Percentiles rank a stretch among this genome's conserved stretches.
These are phyloP conservation scores for Erithacus rubecula DNA, from an alignment of 2,797 vertebrate genomes.

Conservation along the genomic window DNA sequence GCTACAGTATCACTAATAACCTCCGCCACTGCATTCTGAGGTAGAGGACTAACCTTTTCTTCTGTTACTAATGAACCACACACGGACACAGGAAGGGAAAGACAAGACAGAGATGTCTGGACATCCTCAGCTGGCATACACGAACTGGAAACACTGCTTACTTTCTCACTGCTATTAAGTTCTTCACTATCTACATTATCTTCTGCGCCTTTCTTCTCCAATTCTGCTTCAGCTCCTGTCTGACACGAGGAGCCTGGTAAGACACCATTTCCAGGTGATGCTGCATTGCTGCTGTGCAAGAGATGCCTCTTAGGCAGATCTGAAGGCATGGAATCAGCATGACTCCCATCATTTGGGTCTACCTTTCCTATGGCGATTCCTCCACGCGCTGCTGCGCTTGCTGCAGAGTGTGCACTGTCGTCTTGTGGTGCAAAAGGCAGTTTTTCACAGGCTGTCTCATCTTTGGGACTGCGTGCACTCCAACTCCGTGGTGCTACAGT, in stretches of 20 bases:
- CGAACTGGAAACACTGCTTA: not conserved
- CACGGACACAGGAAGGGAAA: conserved; percentile 79
- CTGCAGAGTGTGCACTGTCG: not conserved
- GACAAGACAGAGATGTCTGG: conserved; percentile 75
- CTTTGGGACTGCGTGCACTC: conserved; percentile 19
- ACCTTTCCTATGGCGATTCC: not conserved
- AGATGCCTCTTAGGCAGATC: conserved; percentile 20
- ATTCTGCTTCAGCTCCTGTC: not conserved
- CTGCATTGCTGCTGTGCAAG: not conserved
- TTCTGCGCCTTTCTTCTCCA: not conserved
- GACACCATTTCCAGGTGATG: conserved; percentile 16
- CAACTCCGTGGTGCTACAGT: conserved; percentile 3
- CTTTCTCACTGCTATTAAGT: not conserved
- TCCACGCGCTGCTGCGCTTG: not conserved
- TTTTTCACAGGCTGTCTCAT: not conserved
- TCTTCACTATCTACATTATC: conserved; percentile 17
- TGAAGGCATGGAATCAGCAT: not conserved
- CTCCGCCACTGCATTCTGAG: conserved; percentile 31
- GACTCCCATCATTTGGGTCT: not conserved
- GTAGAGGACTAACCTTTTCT: conserved; percentile 42
- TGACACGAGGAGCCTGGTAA: not conserved
- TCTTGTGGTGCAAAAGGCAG: conserved; percentile 1
- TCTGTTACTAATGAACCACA: conserved; percentile 75
- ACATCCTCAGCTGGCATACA: conserved; percentile 36
- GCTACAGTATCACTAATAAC: not conserved